Evolutionary conservation across 1,140 invertebrate genomes (phyloP), one percentile per base, ranked within the genome.

Genomic region (Aphis craccivora): DNA sequence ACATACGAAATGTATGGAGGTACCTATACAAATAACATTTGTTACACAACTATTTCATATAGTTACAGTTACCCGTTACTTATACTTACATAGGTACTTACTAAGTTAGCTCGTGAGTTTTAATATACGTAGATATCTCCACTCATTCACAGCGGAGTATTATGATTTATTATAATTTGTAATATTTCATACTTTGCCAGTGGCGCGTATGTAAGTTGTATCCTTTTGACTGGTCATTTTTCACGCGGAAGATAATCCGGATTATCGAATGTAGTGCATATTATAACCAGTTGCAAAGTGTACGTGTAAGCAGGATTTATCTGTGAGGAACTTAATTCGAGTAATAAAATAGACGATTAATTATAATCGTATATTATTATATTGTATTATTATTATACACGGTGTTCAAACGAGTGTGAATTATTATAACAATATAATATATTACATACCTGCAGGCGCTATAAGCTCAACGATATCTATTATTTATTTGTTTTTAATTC

Each of bases 191-290:
- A 37, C 48, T 51, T 90, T 90, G 48, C 25, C 48, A 20, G 48
- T 23, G 45, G 87, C 48, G 87, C 45, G n/a, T 89, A n/a, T 40
- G 20, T 55, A 23, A 2, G 81, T 90, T 2, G 20, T 53, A 53
- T 55, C 35, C 22, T 53, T 55, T 25, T 25, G 23, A 67, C 48
- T 30, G 53, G 89, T 43, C 35, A 90, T 37, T 55, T 60, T 90
- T 60, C 89, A 90, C 14, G 8, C 37, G 1, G 51, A 14, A 90
- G 35, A 60, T 90, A 90, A 90, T 90, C 89, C 89, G 89, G 89
- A 90, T 90, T 90, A 90, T 90, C 55, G 35, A 90, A 60, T 37
- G 45, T 53, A 76, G 60, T 76, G 60, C 60, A 76, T 76, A n/a
- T 76, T n/a, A 76, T 76, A 51, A 89, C 48, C 45, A 89, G 87